Base-by-base conservation (phyloP, 2,797 vertebrate genomes). In the Anguilla anguilla region DNA sequence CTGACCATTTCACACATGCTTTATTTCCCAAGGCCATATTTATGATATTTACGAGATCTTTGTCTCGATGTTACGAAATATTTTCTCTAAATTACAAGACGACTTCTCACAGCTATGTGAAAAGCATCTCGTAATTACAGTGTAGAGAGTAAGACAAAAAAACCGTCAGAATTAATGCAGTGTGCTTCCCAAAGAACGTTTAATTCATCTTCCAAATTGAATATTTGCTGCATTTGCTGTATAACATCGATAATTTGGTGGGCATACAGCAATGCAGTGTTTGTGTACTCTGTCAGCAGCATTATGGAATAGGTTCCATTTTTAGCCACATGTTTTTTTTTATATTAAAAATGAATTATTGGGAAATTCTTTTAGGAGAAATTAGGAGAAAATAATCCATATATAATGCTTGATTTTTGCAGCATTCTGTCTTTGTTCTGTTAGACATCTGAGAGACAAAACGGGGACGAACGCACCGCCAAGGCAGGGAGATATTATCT, bases 401-500 rank as follows among this genome's bases (percentile, higher is more conserved):
- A 53, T 53, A 25, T 2, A 51, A n/a, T n/a, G 46, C 19, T 82
- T 82, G 7, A 51, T 82, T 13, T 1, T 28, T 72, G n/a, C 13
- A 13, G 25, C 67, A 72, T 67, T 67, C 25, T 81, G 81, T 39
- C 61, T 87, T 82, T 82, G 86, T 87, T 82, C 59, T 61, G 86
- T 87, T 57, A 87, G 86, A 77, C 31, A 82, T 81, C 53, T 59
- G 57, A 64, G 81, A 82, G 61, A 82, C 81, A 86, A 43, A 35
- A 74, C n/a, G 86, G 79, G 19, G 79, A 83, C 82, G 72, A 53
- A 57, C 85, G 49, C 85, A 86, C 74, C 82, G 74, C 35, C 86
- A 46, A 64, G 64, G 55, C 87, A 85, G 83, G 67, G 89, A 94
- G 92, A 95, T 92, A 95, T 95, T 95, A 94, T 95, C 94, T 94